Conservation (phyloP, 2,113 vertebrate species). For the Pomatorhinus ruficollis region DNA sequence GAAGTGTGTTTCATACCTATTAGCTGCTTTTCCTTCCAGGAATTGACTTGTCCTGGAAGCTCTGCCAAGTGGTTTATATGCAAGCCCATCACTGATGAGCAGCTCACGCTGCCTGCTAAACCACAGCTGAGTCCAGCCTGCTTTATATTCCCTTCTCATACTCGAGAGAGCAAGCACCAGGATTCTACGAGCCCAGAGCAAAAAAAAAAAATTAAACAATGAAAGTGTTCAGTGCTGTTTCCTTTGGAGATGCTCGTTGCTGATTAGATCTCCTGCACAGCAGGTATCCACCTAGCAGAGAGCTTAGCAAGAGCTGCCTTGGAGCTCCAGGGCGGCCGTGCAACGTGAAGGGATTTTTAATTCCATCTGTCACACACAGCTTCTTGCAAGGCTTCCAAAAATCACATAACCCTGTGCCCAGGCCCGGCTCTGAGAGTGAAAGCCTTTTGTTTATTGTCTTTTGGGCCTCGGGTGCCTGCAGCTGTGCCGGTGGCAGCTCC, state of each 20-base stretch:
- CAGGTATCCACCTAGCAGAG: constrained; percentile 58
- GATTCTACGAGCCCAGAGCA: neutral
- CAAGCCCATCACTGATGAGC: neutral
- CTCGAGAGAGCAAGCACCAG: neutral
- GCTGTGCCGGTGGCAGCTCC: constrained; percentile 49
- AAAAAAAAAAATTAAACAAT: constrained; percentile 21
- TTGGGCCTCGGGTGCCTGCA: constrained; percentile 45
- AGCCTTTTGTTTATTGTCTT: constrained; percentile 66
- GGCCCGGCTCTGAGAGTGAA: neutral
- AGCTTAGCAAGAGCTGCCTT: constrained; percentile 20
- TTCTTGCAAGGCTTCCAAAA: constrained; percentile 54
- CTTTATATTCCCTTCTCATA: neutral
- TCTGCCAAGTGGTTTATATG: neutral
- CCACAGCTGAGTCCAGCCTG: neutral
- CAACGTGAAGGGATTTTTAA: neutral
- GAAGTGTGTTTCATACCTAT: neutral
- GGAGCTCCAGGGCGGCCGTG: neutral
- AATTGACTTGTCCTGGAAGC: neutral
- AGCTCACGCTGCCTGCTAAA: neutral
- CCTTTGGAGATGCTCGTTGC: neutral
- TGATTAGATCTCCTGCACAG: constrained; percentile 63
- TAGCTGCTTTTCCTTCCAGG: neutral
- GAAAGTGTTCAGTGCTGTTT: constrained; percentile 50
- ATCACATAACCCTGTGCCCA: constrained; percentile 55
- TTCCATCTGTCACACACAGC: constrained; percentile 42